phyloP scores from a whole-genome alignment of 2,888 invertebrate genomes.

The Drosophila conformis region DNA sequence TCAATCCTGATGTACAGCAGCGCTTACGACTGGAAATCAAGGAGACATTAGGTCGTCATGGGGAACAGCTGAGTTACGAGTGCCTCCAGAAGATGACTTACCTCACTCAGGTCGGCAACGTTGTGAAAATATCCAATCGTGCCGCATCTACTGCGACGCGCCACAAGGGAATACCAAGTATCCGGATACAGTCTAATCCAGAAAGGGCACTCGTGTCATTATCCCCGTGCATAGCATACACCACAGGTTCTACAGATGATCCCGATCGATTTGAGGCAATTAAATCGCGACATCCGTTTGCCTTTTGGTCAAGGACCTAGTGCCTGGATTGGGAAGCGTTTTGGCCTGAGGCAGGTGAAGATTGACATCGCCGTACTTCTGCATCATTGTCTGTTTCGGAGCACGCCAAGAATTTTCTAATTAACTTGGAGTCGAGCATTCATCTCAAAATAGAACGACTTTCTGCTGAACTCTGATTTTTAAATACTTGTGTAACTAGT shows the following conservation, averaged over 20 bases:
- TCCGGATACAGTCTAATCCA: conserved; percentile 85
- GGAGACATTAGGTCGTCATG: conserved; percentile 74
- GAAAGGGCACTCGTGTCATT: conserved; percentile 71
- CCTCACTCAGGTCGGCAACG: conserved; percentile 86
- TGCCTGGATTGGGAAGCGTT: conserved; percentile 82
- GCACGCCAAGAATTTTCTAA: conserved; percentile 29
- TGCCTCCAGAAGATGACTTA: conserved; percentile 85
- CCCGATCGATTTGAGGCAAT: conserved; percentile 87
- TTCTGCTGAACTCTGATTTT: not conserved
- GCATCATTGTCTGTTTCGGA: conserved; percentile 41
- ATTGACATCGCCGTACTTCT: conserved; percentile 66
- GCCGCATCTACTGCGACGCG: conserved; percentile 85
- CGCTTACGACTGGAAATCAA: conserved; percentile 85
- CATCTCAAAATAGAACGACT: conserved; percentile 32
- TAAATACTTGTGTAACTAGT: not conserved
- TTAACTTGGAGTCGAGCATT: conserved; percentile 35
- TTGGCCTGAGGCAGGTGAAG: conserved; percentile 79
- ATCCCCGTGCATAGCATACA: conserved; percentile 86
- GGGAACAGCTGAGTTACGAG: conserved; percentile 85
- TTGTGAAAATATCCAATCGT: conserved; percentile 86
- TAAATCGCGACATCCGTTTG: conserved; percentile 84
- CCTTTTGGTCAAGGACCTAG: conserved; percentile 83
- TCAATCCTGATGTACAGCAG: conserved; percentile 85
- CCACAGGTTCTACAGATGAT: conserved; percentile 77
- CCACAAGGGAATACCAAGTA: conserved; percentile 85